Base-by-base conservation (phyloP, 2,113 vertebrate species). In the Lepidothrix coronata region DNA sequence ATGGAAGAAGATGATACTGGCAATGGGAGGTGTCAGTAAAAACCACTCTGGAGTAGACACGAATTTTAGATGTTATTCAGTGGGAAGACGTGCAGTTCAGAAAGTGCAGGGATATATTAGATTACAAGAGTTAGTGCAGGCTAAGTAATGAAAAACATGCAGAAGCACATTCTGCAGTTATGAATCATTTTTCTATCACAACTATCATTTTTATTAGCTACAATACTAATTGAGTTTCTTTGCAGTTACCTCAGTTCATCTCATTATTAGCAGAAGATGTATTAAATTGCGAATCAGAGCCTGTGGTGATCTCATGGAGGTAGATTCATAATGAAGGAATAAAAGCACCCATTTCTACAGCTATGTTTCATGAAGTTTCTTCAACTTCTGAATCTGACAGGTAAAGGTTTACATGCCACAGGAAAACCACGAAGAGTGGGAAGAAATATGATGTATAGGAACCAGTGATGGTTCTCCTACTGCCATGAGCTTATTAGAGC, bases 71-170 rank as follows among this genome's bases (percentile, higher is more conserved):
- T 70, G 74, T 13, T 82, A 31, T 49, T 58, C 48, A 9, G 55
- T 25, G 52, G 58, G 71, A 93, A 91, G 75, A 59, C 0, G 1
- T 46, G 59, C 46, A n/a, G 63, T 77, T 95, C 88, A 35, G 67
- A 91, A 84, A 93, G 72, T 74, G 51, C 43, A 59, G 43, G 31
- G 52, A 52, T 86, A 67, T 85, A 63, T 88, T 86, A 77, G 51
- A 94, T 85, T 83, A 74, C 74, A 61, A 66, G 67, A 83, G 55
- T 61, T 85, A 94, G 78, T 52, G 41, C 31, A 75, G 85, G 48
- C 79, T 96, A 96, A 96, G 85, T 86, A 91, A 93, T 78, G 85
- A 90, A 96, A 96, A 94, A 77, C 72, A 91, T 93, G 93, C 93
- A 93, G 88, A 88, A 92, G 83, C 95, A 96, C 68, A 67, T 86